These are phyloP conservation scores for Cossypha heuglini DNA, from an alignment of 2,797 vertebrate genomes.

Conservation along the genomic window DNA sequence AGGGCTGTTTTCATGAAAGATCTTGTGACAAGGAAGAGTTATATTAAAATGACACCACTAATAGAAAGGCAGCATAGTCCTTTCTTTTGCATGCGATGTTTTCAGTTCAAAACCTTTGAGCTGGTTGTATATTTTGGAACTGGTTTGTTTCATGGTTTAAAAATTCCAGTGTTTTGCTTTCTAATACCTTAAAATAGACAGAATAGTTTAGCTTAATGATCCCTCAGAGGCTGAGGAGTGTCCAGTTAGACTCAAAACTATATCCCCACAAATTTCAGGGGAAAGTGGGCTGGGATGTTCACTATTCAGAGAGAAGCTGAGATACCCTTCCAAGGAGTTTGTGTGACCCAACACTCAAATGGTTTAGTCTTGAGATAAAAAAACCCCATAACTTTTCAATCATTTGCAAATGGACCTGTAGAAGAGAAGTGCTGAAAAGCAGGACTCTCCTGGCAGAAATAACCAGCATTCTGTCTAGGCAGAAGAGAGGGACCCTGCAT, in stretches of 20 bases:
- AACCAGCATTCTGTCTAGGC: background rate
- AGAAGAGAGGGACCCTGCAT: background rate
- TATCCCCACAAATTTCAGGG: background rate
- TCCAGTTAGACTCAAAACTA: background rate
- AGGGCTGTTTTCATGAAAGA: background rate
- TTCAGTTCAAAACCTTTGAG: background rate
- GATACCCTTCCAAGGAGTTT: background rate
- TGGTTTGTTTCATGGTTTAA: background rate
- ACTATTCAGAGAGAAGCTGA: background rate
- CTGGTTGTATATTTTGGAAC: background rate
- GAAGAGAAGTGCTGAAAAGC: background rate
- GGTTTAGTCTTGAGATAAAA: background rate
- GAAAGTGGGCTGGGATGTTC: background rate
- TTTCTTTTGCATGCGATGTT: background rate
- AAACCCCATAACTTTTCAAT: background rate
- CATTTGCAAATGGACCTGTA: background rate
- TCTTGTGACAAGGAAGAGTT: constrained; percentile 31
- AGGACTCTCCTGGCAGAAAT: background rate
- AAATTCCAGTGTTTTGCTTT: background rate
- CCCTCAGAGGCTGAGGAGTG: background rate
- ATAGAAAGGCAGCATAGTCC: background rate
- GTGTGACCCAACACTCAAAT: background rate
- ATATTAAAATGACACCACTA: background rate
- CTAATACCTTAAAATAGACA: background rate
- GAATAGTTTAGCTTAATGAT: background rate